Evolutionary conservation across 2,888 invertebrate species (phyloP).

Genomic region (Charanyca ferruginea): DNA sequence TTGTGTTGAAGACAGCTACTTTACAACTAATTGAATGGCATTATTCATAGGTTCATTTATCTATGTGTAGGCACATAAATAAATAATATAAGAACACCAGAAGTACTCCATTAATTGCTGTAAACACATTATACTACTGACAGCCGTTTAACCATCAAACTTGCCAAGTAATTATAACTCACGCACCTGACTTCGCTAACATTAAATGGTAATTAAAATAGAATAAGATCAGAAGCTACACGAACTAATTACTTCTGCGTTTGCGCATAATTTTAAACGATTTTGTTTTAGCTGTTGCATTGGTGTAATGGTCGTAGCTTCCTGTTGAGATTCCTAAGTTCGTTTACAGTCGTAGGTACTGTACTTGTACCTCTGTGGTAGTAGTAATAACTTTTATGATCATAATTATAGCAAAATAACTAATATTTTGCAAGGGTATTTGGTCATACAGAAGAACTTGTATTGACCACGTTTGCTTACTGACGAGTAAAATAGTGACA

Average conservation of each 20-base stretch:
- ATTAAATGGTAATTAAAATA: slow-evolving; percentile 64
- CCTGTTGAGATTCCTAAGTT: slow-evolving; percentile 36
- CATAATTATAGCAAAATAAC: background rate
- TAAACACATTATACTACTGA: slow-evolving; percentile 49
- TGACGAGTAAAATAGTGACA: too few species aligned
- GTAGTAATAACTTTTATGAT: slow-evolving; percentile 9
- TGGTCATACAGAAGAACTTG: background rate
- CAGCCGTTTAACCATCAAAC: slow-evolving; percentile 60
- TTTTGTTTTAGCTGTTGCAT: slow-evolving; percentile 56
- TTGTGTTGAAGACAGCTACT: slow-evolving; percentile 23
- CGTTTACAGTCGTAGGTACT: slow-evolving; percentile 9
- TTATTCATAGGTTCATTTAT: slow-evolving; percentile 23
- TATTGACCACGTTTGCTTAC: background rate
- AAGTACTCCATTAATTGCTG: slow-evolving; percentile 52
- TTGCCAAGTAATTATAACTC: slow-evolving; percentile 58
- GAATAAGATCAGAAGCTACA: slow-evolving; percentile 63
- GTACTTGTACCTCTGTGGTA: background rate
- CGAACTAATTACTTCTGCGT: slow-evolving; percentile 59
- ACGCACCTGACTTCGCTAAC: slow-evolving; percentile 48
- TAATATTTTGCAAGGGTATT: background rate
- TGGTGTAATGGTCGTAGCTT: slow-evolving; percentile 28
- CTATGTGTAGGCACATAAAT: background rate
- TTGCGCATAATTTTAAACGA: slow-evolving; percentile 64
- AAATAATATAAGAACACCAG: slow-evolving; percentile 20
- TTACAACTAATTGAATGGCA: slow-evolving; percentile 12